These are phyloP conservation scores for Drosophila repleta DNA, from an alignment of 1,140 invertebrate species.

Conservation along the genomic window DNA sequence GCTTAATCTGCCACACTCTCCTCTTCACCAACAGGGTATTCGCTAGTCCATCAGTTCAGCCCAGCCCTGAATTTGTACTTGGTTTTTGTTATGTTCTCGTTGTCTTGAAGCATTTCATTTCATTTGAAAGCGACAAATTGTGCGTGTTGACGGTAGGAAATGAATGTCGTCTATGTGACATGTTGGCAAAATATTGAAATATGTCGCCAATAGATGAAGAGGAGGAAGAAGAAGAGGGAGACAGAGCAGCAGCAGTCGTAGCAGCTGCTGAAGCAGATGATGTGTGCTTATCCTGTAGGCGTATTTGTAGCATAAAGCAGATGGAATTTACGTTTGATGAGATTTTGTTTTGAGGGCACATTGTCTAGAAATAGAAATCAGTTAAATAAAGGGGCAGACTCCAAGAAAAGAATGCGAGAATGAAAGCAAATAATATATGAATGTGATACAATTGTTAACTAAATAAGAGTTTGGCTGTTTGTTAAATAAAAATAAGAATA, in stretches of 20 bases:
- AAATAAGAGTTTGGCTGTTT: background rate
- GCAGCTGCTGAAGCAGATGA: conserved; percentile 15
- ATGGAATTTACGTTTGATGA: conserved; percentile 19
- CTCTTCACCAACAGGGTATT: background rate
- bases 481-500: no score
- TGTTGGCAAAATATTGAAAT: conserved; percentile 78
- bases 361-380: conserved; percentile 9
- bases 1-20: no score
- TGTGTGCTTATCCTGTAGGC: conserved; percentile 52
- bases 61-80: conserved; percentile 1
- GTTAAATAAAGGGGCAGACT: background rate
- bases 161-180: conserved; percentile 78
- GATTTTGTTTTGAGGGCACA: conserved; percentile 5
- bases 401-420: background rate
- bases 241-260: conserved; percentile 11
- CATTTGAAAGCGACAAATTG: conserved; percentile 78
- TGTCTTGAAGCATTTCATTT: conserved; percentile 66
- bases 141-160: conserved; percentile 79
- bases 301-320: conserved; percentile 34
- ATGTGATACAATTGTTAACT: background rate
- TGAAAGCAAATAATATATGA: background rate
- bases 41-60: background rate
- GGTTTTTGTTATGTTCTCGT: conserved; percentile 30
- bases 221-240: background rate
- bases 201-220: conserved; percentile 22